A percentile compares a stretch with the other conserved stretches of the same genome.
phyloP scores from a whole-genome alignment of 2,888 invertebrate species.

The Conchocele bisecta region DNA sequence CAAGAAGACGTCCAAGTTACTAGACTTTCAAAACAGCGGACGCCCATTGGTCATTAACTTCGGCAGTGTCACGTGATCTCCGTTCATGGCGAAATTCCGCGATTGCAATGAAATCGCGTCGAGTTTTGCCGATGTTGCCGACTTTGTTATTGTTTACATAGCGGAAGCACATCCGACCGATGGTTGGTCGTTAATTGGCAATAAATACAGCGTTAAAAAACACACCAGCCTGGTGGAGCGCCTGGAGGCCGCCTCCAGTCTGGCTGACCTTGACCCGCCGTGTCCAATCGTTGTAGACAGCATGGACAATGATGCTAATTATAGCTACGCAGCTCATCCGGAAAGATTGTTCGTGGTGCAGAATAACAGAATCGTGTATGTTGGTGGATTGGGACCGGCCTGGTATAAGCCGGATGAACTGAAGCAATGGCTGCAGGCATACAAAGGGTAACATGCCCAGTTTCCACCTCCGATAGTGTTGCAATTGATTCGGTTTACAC shows the following conservation, averaged over 20 bases:
- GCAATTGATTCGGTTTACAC: too few relatives aligned
- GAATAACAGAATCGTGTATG: constrained; percentile 58
- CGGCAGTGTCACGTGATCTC: too few relatives aligned
- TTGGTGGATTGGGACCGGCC: constrained; percentile 62
- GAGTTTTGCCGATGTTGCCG: constrained; percentile 58
- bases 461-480: too few relatives aligned
- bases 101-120: constrained; percentile 56
- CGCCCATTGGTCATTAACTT: not conserved
- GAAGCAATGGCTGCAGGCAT: constrained; percentile 58
- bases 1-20: not conserved
- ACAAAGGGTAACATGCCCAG: too few relatives aligned
- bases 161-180: constrained; percentile 73
- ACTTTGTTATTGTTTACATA: constrained; percentile 73
- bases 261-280: constrained; percentile 23
- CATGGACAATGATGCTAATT: constrained; percentile 64
- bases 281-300: constrained; percentile 64
- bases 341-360: constrained; percentile 69
- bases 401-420: constrained; percentile 64
- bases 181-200: constrained; percentile 69
- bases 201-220: constrained; percentile 50
- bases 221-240: constrained; percentile 61
- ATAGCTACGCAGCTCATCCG: constrained; percentile 61
- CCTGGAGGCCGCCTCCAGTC: constrained; percentile 54
- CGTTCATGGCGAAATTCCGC: constrained; percentile 70
- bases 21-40: not conserved